phyloP scores from a whole-genome alignment of 2,888 invertebrate species.

The Automeris io region DNA sequence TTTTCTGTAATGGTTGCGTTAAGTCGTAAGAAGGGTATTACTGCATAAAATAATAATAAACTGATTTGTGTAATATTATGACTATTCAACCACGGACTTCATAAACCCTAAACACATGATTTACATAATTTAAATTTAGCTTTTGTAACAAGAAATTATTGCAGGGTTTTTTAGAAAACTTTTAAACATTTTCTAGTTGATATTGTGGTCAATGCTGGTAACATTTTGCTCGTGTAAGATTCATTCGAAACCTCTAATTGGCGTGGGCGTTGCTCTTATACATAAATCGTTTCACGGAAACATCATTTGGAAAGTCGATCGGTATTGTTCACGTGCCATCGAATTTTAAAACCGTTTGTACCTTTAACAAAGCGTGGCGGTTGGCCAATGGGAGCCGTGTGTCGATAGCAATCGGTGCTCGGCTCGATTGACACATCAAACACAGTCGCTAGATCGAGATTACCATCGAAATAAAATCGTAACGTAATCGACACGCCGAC shows the following conservation, averaged over 20 bases:
- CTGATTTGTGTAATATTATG: too few species aligned
- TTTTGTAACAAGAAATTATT: too few species aligned
- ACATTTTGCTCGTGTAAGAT: slow-evolving; percentile 41
- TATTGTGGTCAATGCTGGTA: too few species aligned
- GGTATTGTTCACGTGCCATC: slow-evolving; percentile 51
- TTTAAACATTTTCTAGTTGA: too few species aligned
- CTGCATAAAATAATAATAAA: too few species aligned
- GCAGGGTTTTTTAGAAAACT: too few species aligned
- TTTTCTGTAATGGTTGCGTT: too few species aligned
- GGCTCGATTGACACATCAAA: slow-evolving; percentile 72
- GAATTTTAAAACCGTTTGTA: slow-evolving; percentile 64
- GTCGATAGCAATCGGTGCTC: slow-evolving; percentile 57
- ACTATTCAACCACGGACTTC: too few species aligned
- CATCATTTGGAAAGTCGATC: slow-evolving; percentile 35
- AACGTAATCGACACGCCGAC: slow-evolving; percentile 61
- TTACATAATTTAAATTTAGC: too few species aligned
- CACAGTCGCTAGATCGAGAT: slow-evolving; percentile 54
- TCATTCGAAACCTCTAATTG: slow-evolving; percentile 34
- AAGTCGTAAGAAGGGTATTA: too few species aligned
- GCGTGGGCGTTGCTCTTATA: slow-evolving; percentile 19
- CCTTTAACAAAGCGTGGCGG: slow-evolving; percentile 69
- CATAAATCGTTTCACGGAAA: slow-evolving; percentile 19
- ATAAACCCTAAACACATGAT: too few species aligned
- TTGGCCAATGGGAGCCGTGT: slow-evolving; percentile 69
- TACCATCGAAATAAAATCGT: slow-evolving; percentile 61